Evolutionary conservation across 1,140 invertebrate species (phyloP).

Genomic region (Cryptotermes secundus): DNA sequence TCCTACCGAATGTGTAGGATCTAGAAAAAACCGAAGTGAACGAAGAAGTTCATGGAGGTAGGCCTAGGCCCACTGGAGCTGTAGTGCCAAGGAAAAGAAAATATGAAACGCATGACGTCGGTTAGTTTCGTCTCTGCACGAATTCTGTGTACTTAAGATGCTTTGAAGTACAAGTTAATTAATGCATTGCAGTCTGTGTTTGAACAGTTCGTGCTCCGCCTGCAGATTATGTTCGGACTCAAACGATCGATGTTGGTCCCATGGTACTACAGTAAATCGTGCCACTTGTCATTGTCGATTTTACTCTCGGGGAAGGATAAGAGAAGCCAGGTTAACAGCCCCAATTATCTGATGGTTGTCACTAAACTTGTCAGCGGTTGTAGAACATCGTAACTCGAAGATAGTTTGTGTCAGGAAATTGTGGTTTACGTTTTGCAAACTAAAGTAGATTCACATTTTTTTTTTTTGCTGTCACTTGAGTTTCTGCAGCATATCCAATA

Average conservation of each 20-base stretch:
- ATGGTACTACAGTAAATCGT: not conserved
- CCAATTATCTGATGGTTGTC: constrained; percentile 10
- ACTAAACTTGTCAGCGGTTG: not conserved
- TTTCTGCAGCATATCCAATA: no score
- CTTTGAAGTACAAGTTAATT: not conserved
- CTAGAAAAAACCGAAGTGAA: no score
- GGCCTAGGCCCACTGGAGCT: no score
- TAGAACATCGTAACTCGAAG: not conserved
- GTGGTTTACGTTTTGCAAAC: not conserved
- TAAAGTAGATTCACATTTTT: no score
- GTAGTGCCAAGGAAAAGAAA: no score
- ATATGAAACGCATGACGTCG: no score
- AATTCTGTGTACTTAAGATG: not conserved
- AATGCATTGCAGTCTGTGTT: not conserved
- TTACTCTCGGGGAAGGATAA: not conserved
- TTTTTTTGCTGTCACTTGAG: no score
- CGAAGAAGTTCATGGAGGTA: no score
- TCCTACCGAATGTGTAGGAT: no score
- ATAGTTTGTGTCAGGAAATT: not conserved
- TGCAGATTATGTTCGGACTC: not conserved
- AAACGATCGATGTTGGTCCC: not conserved
- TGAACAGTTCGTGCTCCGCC: no score
- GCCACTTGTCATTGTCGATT: not conserved
- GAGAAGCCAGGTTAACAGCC: not conserved
- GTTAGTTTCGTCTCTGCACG: no score